Conservation (phyloP, 2,888 invertebrate genomes). For the Spilarctia lutea region DNA sequence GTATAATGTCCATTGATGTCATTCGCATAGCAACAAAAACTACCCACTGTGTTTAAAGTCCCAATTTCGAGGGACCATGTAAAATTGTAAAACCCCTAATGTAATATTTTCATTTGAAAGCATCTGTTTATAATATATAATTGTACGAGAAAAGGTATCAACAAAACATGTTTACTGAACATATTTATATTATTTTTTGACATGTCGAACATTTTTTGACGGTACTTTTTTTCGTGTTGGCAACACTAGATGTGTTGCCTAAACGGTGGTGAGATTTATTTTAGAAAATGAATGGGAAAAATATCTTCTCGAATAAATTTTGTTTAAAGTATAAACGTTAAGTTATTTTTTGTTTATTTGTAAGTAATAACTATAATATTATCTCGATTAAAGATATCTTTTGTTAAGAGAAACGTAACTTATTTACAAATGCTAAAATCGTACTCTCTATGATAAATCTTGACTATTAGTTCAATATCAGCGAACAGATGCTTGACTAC, state of each 20-base stretch:
- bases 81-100: constrained; percentile 10
- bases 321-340: not conserved
- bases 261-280: constrained; percentile 1
- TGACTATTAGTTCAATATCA: not conserved
- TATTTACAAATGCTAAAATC: not conserved
- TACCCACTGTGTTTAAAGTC: constrained; percentile 11
- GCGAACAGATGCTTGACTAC: constrained; percentile 13
- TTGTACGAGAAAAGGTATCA: constrained; percentile 26
- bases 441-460: constrained; percentile 1
- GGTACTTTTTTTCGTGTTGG: constrained; percentile 11
- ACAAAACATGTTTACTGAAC: constrained; percentile 21
- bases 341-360: not conserved
- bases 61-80: constrained; percentile 15
- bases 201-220: constrained; percentile 15
- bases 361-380: not conserved
- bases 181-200: constrained; percentile 18
- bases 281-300: constrained; percentile 2
- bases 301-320: not conserved
- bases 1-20: not conserved
- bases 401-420: not conserved
- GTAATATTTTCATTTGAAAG: constrained; percentile 6
- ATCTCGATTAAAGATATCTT: not conserved
- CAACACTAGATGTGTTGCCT: not conserved
- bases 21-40: constrained; percentile 13
- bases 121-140: constrained; percentile 11